Evolutionary conservation across 1,140 invertebrate genomes (phyloP), one percentile per base, ranked within the genome.

Genomic region (Carposina sasakii): DNA sequence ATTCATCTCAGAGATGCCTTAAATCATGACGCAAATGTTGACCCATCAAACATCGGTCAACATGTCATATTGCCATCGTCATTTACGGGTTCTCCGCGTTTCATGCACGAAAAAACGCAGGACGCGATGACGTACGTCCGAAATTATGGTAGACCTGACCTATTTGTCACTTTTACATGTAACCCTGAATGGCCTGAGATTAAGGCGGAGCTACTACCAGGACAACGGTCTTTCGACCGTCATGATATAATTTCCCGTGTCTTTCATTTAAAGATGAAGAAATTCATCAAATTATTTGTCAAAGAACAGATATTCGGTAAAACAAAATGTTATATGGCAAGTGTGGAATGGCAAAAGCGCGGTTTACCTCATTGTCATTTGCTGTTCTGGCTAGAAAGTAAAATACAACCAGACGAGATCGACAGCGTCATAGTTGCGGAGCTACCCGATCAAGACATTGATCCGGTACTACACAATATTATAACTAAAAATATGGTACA

Each of bases 111-210:
- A 60, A 70, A 78, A 41, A 52, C 58, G 47, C 76, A 81, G 52
- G 70, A 84, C 73, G 78, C 78, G 3, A 72, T 85, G 66, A 57
- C 73, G 9, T 77, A 66, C 56, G 78, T 85, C 23, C 43, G 65
- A 9, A 12, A 72, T 36, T 77, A 78, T 59, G 85, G 76, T 34
- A 51, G 55, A 47, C 70, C 82, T 53, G 61, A 75, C 63, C 66
- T 75, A 54, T 85, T 86, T 62, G 75, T 86, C 45, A 87, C 83
- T 19, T 76, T 77, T 39, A 81, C 70, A 40, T 79, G 71, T 48
- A 87, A 89, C 85, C 76, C 83, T 62, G 56, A 81, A 40, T 90
- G 87, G 69, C 41, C 31, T 3, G 71, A 79, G 70, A 83, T 82
- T 42, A 36, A 66, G 44, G 48, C 57, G 45, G 46, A 63, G 42